Base-by-base conservation (phyloP, 2,888 invertebrate species). In the Reticulitermes lucifugus region DNA sequence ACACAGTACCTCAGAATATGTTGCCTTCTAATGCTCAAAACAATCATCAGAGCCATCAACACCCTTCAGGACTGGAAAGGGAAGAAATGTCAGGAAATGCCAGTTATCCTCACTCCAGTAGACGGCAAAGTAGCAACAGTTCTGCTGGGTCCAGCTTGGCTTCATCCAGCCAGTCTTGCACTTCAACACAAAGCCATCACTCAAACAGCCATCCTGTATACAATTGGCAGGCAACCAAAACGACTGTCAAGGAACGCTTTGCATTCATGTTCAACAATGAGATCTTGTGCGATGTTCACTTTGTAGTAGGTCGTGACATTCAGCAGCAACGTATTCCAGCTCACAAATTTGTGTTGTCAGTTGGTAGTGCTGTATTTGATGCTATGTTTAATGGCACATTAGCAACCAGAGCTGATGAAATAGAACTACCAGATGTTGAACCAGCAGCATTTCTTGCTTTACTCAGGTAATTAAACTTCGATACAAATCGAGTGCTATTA, bases 361-460 rank as follows among this genome's bases (percentile, higher is more conserved):
- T 96, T 14, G 96, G 96, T 1, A 96, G 96, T 89, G 96, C 96
- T 0, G 97, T 97, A 2, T 97, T 97, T 89, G 96, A 97, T 90
- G 96, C 96, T 12, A 95, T 97, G 95, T 97, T 97, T 89, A 96
- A 96, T 89, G 96, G 96, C 55, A 94, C 94, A 0, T 90, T 95
- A 88, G 94, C 95, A 0, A 94, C 94, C 0, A 92, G 93, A 86
- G 93, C 94, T 81, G 93, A 94, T 85, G 95, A 96, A 88, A 94
- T 97, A 83, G 96, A 96, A 89, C 91, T 97, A 82, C 96, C 96
- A 0, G 97, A 97, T 90, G 96, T 97, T 0, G 97, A 97, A 89
- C 96, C 96, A 0, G 94, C 95, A 12, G 96, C 96, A 0, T 97
- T 97, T 89, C 90, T 96, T 75, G 95, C 96, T 86, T 92, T 97